Evolutionary conservation across 2,888 invertebrate genomes (phyloP), one percentile per base, ranked within the genome.

Genomic region (Phlogophora meticulosa): DNA sequence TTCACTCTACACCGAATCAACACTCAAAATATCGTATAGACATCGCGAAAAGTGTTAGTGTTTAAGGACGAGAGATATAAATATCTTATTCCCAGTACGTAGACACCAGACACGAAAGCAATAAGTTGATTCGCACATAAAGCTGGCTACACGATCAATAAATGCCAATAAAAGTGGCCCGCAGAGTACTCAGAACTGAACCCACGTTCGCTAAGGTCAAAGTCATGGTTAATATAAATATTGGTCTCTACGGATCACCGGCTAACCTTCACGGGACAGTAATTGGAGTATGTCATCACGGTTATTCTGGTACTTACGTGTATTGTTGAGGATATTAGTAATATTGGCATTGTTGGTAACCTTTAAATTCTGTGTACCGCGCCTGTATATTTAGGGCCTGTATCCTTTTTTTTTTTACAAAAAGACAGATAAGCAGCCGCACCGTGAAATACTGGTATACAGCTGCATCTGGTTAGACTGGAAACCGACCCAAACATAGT

Each of bases 81-180:
- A 51, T 42, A 64, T 46, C 20, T 67, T 69, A 51, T 49, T 38
- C 28, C 7, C 28, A 49, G 24, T 20, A 59, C 17, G 15, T 17
- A 74, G 32, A 46, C 13, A 58, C 52, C 28, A 60, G 66, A 45
- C 52, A 65, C 22, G 42, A 65, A 56, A 15, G 40, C 56, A 62
- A 57, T 78, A 63, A 24, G 46, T 65, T 67, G 62, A 74, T 81
- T 71, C 42, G 71, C 70, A 43, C 48, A 76, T 72, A 68, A 60
- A 70, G 53, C 43, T 36, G 40, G 28, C 34, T 64, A 45, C 56
- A 72, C 59, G 60, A 79, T 57, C 79, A 81, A 79, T 78, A 78
- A 70, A 67, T 59, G 49, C 51, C 63, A 67, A 78, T 67, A 70
- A 62, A 65, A 49, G 52, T 55, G 53, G 43, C 53, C 46, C 22